Conservation (phyloP, 2,113 vertebrate species). For the Paedocypris sp. region DNA sequence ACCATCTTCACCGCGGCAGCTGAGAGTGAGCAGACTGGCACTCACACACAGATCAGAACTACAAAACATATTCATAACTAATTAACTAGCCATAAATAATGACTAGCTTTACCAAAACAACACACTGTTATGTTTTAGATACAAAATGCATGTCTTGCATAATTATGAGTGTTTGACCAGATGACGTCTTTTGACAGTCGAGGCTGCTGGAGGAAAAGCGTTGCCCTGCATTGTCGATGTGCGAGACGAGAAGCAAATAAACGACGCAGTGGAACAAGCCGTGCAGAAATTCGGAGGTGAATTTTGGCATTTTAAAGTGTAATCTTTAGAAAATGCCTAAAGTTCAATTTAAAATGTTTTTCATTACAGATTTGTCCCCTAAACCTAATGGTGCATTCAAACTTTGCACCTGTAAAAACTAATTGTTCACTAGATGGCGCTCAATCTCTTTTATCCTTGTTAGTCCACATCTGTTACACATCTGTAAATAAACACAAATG, state of each 20-base stretch:
- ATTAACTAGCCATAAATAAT: too few species aligned
- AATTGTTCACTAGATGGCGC: too few species aligned
- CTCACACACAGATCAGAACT: not conserved
- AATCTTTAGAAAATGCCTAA: not conserved
- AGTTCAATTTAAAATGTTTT: not conserved
- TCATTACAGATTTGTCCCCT: too few species aligned
- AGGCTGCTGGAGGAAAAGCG: slow-evolving; percentile 81
- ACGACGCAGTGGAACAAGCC: slow-evolving; percentile 70
- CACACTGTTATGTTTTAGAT: too few species aligned
- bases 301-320: not conserved
- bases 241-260: slow-evolving; percentile 82
- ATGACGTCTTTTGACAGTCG: slow-evolving; percentile 59
- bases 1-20: slow-evolving; percentile 87
- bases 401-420: too few species aligned
- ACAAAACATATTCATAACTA: too few species aligned
- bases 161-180: not conserved
- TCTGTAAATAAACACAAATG: too few species aligned
- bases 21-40: slow-evolving; percentile 78
- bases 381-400: too few species aligned
- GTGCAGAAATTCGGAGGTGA: slow-evolving; percentile 85
- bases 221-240: slow-evolving; percentile 86
- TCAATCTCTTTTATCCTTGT: too few species aligned
- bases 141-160: too few species aligned
- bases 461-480: too few species aligned
- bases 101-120: too few species aligned